Percentiles rank a stretch among this genome's conserved stretches.
phyloP scores from a whole-genome alignment of 2,113 vertebrate genomes.

The Odocoileus hemionus region DNA sequence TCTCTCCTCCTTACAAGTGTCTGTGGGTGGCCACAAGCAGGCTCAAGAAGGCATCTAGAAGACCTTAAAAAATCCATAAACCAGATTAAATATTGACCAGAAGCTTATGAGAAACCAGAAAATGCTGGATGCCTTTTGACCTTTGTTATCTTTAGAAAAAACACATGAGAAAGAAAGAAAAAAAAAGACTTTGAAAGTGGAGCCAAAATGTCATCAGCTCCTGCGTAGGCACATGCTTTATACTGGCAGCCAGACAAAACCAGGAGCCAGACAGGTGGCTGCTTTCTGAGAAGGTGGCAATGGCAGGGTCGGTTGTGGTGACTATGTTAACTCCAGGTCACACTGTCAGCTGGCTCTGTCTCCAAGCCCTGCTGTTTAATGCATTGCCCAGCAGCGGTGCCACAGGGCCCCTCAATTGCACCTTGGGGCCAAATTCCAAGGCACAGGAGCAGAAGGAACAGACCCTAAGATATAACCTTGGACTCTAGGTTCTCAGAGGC shows the following conservation, averaged over 20 bases:
- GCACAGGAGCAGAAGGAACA: background rate
- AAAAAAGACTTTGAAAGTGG: conserved; percentile 41
- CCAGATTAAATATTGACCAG: conserved; percentile 78
- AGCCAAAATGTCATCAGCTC: conserved; percentile 68
- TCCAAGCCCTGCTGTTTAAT: conserved; percentile 5
- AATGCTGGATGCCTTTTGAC: conserved; percentile 74
- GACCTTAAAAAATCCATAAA: conserved; percentile 69
- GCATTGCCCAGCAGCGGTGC: conserved; percentile 24
- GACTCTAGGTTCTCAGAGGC: background rate
- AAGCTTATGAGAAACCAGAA: conserved; percentile 76
- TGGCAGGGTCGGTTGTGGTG: background rate
- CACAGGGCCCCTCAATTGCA: background rate
- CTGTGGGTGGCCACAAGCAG: conserved; percentile 60
- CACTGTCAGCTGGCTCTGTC: background rate
- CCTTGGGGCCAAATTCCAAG: conserved; percentile 44
- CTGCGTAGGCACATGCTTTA: conserved; percentile 53
- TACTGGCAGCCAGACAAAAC: conserved; percentile 60
- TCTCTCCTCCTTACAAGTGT: conserved; percentile 59
- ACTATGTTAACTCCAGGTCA: background rate
- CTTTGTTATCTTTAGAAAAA: conserved; percentile 73
- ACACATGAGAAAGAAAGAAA: conserved; percentile 50
- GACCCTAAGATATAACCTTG: background rate
- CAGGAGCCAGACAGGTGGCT: conserved; percentile 23
- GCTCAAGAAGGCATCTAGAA: conserved; percentile 70
- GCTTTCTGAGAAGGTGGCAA: conserved; percentile 35